A percentile compares a stretch with the other conserved stretches of the same genome.
phyloP scores from a whole-genome alignment of 2,113 vertebrate genomes.

The Myotis lucifugus region DNA sequence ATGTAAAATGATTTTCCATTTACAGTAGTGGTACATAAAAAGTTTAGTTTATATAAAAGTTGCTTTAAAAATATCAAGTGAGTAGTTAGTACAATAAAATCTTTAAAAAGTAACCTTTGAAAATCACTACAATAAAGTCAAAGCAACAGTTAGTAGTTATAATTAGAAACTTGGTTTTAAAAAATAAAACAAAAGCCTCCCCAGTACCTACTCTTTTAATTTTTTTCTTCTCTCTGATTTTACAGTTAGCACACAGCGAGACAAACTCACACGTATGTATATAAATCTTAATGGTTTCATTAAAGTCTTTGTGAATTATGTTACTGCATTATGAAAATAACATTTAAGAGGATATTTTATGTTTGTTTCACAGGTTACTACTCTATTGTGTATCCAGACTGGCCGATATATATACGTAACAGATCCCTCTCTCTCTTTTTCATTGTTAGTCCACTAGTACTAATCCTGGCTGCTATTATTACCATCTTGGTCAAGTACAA shows the following conservation, averaged over 20 bases:
- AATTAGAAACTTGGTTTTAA: neutral
- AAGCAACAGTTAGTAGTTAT: neutral
- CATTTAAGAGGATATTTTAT: slow-evolving; percentile 18
- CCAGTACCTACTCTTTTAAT: neutral
- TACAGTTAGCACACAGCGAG: slow-evolving; percentile 82
- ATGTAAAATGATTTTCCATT: slow-evolving; percentile 19
- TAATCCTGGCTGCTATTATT: slow-evolving; percentile 70
- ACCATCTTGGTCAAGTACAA: slow-evolving; percentile 55
- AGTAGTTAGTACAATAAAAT: neutral
- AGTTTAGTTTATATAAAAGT: neutral
- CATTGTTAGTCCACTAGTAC: slow-evolving; percentile 54
- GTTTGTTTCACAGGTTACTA: slow-evolving; percentile 78
- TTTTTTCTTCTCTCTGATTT: slow-evolving; percentile 58
- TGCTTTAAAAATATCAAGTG: neutral
- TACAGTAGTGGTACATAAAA: neutral
- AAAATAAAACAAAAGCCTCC: neutral
- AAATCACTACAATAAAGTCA: slow-evolving; percentile 20
- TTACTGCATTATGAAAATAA: neutral
- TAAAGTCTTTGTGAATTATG: neutral
- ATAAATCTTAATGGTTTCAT: neutral
- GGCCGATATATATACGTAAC: slow-evolving; percentile 70
- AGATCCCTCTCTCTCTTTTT: slow-evolving; percentile 66
- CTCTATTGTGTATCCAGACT: slow-evolving; percentile 54
- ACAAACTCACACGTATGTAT: slow-evolving; percentile 83
- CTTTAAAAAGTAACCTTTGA: neutral